A percentile compares a stretch with the other conserved stretches of the same genome.
phyloP scores from a whole-genome alignment of 30 jellyfish, hydroid and myxozoan genomes.

The Cassiopea xamachana region DNA sequence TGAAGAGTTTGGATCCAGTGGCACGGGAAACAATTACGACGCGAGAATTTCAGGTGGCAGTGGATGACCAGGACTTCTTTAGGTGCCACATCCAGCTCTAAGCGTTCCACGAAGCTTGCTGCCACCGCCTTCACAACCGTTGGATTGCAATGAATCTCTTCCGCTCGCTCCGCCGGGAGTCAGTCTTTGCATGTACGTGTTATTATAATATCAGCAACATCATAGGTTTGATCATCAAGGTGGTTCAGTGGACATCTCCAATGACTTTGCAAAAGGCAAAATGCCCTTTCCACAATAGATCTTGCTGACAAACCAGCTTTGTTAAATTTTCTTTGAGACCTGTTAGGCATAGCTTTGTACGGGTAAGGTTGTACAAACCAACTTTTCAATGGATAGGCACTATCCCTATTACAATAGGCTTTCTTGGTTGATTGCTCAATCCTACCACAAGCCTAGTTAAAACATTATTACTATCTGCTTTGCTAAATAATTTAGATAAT shows the following conservation, averaged over 20 bases:
- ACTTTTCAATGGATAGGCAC: constrained; percentile 43
- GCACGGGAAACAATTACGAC: too few relatives aligned
- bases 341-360: constrained; percentile 19
- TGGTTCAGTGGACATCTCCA: constrained; percentile 66
- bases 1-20: too few relatives aligned
- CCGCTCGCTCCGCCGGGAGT: too few relatives aligned
- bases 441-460: constrained; percentile 7
- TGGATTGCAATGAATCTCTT: too few relatives aligned
- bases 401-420: constrained; percentile 55
- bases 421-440: background rate
- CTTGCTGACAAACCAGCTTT: constrained; percentile 24
- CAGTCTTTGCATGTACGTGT: background rate
- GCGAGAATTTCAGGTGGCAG: too few relatives aligned
- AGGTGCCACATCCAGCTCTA: too few relatives aligned
- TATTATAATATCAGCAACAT: background rate
- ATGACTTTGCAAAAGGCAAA: constrained; percentile 57
- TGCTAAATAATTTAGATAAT: background rate
- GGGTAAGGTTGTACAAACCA: constrained; percentile 56
- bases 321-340: background rate
- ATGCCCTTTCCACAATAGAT: constrained; percentile 44
- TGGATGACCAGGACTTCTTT: too few relatives aligned
- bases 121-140: too few relatives aligned
- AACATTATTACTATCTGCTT: constrained; percentile 24
- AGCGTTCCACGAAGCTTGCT: too few relatives aligned
- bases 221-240: constrained; percentile 3